phyloP scores from a whole-genome alignment of 1,140 invertebrate genomes.

The Bombus impatiens region DNA sequence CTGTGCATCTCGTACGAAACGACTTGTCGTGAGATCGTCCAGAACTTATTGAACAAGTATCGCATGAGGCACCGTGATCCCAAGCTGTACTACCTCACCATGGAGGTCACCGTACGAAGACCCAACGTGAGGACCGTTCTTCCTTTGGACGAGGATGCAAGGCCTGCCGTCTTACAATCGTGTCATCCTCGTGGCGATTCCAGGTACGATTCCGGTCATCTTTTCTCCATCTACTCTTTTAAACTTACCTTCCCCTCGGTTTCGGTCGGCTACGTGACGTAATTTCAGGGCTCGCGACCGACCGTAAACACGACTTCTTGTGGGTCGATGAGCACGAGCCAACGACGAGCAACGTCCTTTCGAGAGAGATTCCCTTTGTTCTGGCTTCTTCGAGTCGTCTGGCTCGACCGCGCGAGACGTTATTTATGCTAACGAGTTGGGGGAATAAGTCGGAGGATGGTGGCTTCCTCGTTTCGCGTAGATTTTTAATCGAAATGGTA shows the following conservation, averaged over 20 bases:
- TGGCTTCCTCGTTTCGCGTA: background rate
- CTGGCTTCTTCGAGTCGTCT: slow-evolving; percentile 27
- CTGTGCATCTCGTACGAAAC: slow-evolving; percentile 93
- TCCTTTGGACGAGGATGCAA: slow-evolving; percentile 92
- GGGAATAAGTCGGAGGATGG: background rate
- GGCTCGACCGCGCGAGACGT: slow-evolving; percentile 28
- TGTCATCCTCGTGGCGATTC: slow-evolving; percentile 96
- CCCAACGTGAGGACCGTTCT: slow-evolving; percentile 91
- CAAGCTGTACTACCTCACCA: slow-evolving; percentile 95
- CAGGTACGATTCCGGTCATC: slow-evolving; percentile 84
- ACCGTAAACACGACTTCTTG: slow-evolving; percentile 58
- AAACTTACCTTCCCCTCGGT: slow-evolving; percentile 51
- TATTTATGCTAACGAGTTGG: slow-evolving; percentile 31
- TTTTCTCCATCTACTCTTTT: background rate
- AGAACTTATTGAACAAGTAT: slow-evolving; percentile 93
- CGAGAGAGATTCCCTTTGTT: slow-evolving; percentile 49
- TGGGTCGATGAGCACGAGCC: slow-evolving; percentile 57
- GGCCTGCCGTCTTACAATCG: slow-evolving; percentile 93
- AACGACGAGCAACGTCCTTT: slow-evolving; percentile 56
- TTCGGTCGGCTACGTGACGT: slow-evolving; percentile 67
- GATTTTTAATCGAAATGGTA: background rate
- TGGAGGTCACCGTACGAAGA: slow-evolving; percentile 93
- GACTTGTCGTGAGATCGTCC: slow-evolving; percentile 92
- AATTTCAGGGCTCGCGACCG: slow-evolving; percentile 65
- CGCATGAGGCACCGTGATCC: slow-evolving; percentile 95